Conservation (phyloP, 2,888 invertebrate genomes). For the Pristionchus fissidentatus region DNA sequence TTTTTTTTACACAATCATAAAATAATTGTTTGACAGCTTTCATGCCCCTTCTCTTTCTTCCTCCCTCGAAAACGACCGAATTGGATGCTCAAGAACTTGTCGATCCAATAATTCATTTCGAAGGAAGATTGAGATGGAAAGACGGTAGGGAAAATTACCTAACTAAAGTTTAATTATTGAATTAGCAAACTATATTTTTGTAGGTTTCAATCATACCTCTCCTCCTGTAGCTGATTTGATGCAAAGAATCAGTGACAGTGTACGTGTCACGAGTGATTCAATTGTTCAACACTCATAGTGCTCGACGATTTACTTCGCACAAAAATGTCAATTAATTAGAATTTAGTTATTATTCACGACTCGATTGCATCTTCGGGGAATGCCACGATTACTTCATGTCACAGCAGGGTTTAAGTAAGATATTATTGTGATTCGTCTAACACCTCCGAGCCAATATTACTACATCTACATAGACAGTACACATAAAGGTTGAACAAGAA, state of each 20-base stretch:
- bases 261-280: too few species aligned
- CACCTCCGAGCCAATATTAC: too few species aligned
- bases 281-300: too few species aligned
- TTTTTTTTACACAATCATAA: background rate
- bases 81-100: background rate
- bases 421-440: too few species aligned
- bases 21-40: background rate
- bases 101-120: conserved; percentile 12
- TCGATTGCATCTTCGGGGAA: background rate
- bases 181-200: background rate
- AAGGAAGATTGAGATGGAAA: background rate
- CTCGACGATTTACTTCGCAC: background rate
- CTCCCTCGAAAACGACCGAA: background rate
- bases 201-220: background rate
- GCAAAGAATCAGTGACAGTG: conserved; percentile 13
- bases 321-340: too few species aligned
- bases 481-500: too few species aligned
- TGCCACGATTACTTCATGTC: background rate
- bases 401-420: background rate
- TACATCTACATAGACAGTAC: too few species aligned
- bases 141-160: background rate
- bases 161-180: background rate
- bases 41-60: conserved; percentile 14
- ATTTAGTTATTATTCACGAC: conserved; percentile 8
- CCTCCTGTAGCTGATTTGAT: background rate